Percentiles rank a stretch among this genome's conserved stretches.
Evolutionary conservation across 2,113 vertebrate species (phyloP).

Genomic region (Cephalopholis sonnerati): DNA sequence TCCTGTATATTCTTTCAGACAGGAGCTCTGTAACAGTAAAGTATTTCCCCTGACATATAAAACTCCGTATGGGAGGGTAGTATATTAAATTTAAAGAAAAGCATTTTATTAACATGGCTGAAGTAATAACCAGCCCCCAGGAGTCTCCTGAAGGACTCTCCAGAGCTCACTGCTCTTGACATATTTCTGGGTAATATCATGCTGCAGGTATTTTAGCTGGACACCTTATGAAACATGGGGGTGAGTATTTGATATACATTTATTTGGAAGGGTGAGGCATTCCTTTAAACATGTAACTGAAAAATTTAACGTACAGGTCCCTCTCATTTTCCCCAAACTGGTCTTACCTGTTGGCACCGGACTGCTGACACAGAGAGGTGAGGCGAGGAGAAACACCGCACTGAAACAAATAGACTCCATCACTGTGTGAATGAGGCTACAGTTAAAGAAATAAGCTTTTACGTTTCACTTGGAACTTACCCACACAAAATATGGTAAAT

Average conservation of each 20-base stretch:
- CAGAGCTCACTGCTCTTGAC: background rate
- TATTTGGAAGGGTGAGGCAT: too few relatives aligned
- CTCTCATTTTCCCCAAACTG: background rate
- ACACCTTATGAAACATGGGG: too few relatives aligned
- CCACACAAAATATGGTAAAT: background rate
- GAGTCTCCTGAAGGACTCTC: background rate
- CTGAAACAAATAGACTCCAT: slow-evolving; percentile 8
- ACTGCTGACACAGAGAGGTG: background rate
- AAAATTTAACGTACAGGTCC: too few relatives aligned
- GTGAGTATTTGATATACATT: too few relatives aligned
- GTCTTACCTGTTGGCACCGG: slow-evolving; percentile 27
- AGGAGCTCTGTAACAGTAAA: background rate
- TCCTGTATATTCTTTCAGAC: background rate
- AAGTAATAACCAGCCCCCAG: background rate
- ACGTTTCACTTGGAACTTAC: background rate
- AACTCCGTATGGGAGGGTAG: background rate
- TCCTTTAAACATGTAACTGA: too few relatives aligned
- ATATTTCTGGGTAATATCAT: background rate
- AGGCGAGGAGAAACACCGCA: slow-evolving; percentile 10
- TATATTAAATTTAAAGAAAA: background rate
- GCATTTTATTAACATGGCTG: background rate
- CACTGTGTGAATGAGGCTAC: background rate
- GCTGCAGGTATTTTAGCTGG: too few relatives aligned
- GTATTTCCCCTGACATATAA: slow-evolving; percentile 18
- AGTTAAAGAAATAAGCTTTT: background rate